Evolutionary conservation across 2,888 invertebrate genomes (phyloP), one percentile per base, ranked within the genome.

Genomic region (Diabrotica balteata): DNA sequence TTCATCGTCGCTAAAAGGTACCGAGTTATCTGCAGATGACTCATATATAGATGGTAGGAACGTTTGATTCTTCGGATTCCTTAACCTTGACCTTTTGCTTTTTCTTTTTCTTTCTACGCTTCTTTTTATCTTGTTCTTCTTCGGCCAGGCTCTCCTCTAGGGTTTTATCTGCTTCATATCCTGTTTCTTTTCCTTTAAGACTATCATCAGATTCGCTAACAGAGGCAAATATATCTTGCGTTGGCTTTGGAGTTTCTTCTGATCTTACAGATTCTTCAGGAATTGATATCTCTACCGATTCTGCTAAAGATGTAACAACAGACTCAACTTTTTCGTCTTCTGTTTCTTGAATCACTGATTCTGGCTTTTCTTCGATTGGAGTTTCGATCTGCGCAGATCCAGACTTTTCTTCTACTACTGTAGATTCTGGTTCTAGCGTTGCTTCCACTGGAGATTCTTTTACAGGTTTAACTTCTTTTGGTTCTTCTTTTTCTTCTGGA

Each of bases 151-250:
- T 80, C 83, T 90, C 86, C 77, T 89, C 86, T 32, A 88, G 84
- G 1, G 90, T 88, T 70, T 89, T 85, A 77, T 91, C 93, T 8
- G 91, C 88, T 80, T 93, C 92, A 78, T 93, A 93, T n/a, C 92
- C 92, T 69, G 86, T 86, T 78, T 89, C 90, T 80, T 87, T 87
- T 55, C 86, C 83, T 63, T 85, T 85, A 62, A 70, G 72, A 9
- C 68, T 72, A 44, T 69, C 66, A 64, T 86, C 87, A 44, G 81
- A 79, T 44, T 79, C 79, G 9, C 76, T 78, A 10, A 75, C 73
- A 8, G 77, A 54, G 65, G 80, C 82, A 63, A 83, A 81, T 9
- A 83, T 75, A 72, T 86, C 85, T 8, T 88, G 86, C 8, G 86
- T 86, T 52, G 86, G 85, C 76, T 86, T 86, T 1, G 86, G 86